Percentiles rank a stretch among this genome's conserved stretches.
These are phyloP conservation scores for Vanacampus margaritifer DNA, from an alignment of 2,113 vertebrate species.

Conservation along the genomic window DNA sequence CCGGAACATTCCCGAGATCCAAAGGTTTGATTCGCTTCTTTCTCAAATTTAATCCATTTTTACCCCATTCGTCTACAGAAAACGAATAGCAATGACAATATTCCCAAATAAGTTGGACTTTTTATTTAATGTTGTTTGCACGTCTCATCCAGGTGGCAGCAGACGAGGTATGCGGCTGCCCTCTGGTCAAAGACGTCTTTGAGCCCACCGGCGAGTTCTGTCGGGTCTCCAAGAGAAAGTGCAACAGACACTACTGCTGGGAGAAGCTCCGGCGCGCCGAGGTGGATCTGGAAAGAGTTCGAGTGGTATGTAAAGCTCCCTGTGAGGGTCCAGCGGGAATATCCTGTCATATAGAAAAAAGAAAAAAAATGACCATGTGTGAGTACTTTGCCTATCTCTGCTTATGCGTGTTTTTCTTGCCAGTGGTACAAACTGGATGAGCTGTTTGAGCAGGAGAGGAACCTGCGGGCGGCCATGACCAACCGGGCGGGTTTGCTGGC, in stretches of 20 bases:
- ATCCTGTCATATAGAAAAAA: no score
- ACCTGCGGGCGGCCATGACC: constrained; percentile 90
- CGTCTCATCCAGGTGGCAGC: constrained; percentile 69
- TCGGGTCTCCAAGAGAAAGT: constrained; percentile 85
- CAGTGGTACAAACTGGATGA: constrained; percentile 95
- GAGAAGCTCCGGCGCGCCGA: constrained; percentile 88
- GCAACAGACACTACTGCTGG: constrained; percentile 93
- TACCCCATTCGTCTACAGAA: no score
- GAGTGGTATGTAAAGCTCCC: constrained; percentile 66
- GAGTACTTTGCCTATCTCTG: constrained; percentile 1
- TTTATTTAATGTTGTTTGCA: neutral
- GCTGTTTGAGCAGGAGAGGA: constrained; percentile 90
- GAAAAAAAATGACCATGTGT: constrained; percentile 52
- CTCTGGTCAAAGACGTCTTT: constrained; percentile 87
- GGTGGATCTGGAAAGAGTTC: constrained; percentile 87
- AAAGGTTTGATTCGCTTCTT: constrained; percentile 70
- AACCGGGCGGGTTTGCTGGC: constrained; percentile 88
- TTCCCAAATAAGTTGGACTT: no score
- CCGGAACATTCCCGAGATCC: constrained; percentile 92
- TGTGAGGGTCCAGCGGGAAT: no score
- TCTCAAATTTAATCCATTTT: no score
- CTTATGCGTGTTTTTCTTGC: neutral
- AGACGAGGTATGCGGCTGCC: constrained; percentile 90
- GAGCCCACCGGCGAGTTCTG: constrained; percentile 87
- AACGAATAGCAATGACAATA: no score